Evolutionary conservation across 2,888 invertebrate species (phyloP).

Genomic region (Ochropleura leucogaster): DNA sequence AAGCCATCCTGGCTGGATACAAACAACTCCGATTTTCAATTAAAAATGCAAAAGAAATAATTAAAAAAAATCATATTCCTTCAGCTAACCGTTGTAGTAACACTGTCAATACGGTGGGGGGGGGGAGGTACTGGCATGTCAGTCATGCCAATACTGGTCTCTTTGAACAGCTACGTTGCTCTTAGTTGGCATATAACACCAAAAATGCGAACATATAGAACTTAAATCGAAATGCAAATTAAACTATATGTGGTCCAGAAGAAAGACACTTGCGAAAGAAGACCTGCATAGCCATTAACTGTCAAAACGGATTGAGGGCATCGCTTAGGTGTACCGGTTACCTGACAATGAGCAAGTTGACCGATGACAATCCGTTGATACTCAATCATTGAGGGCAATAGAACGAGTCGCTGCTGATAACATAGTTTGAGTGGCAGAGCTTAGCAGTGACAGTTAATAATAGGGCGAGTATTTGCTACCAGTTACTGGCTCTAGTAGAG

Average conservation of each 20-base stretch:
- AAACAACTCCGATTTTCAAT: neutral
- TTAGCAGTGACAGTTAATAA: constrained; percentile 51
- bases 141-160: neutral
- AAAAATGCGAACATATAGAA: neutral
- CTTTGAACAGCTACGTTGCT: no score
- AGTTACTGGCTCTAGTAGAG: constrained; percentile 9
- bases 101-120: neutral
- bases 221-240: constrained; percentile 5
- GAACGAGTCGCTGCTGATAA: constrained; percentile 56
- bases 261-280: constrained; percentile 44
- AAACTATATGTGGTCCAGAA: neutral
- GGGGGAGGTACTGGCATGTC: neutral
- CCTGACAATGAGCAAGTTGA: constrained; percentile 34
- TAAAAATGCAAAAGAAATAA: neutral
- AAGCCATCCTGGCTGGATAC: constrained; percentile 47
- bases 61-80: neutral
- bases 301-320: constrained; percentile 46
- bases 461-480: constrained; percentile 42
- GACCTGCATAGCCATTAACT: constrained; percentile 15
- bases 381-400: constrained; percentile 46
- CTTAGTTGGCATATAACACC: no score
- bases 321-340: constrained; percentile 15
- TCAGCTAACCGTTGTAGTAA: neutral
- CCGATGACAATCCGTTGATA: constrained; percentile 33
- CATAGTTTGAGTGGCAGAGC: constrained; percentile 45